Conservation (phyloP, 2,797 vertebrate genomes). For the Trematomus bernacchii region DNA sequence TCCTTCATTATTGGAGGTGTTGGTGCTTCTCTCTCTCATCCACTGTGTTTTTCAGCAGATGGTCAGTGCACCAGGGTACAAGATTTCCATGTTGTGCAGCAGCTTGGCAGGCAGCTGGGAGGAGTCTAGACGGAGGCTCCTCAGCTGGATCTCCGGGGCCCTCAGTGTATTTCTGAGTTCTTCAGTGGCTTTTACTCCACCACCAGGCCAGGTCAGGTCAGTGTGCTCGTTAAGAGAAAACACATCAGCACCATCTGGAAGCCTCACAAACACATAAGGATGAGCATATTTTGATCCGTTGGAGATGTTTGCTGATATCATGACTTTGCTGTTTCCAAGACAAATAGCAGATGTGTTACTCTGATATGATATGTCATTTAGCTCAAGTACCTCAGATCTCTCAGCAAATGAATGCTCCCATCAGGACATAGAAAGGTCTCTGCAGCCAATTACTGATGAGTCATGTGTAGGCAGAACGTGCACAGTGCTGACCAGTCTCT, state of each 20-base stretch:
- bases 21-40: slow-evolving; percentile 83
- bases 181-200: slow-evolving; percentile 86
- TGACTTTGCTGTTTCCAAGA: slow-evolving; percentile 1
- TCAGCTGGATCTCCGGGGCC: slow-evolving; percentile 89
- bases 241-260: slow-evolving; percentile 53
- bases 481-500: background rate
- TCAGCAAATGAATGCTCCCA: background rate
- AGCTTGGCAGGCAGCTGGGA: slow-evolving; percentile 91
- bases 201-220: slow-evolving; percentile 86
- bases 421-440: background rate
- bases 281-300: slow-evolving; percentile 41
- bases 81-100: slow-evolving; percentile 90
- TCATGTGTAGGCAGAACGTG: background rate
- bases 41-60: slow-evolving; percentile 88
- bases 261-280: slow-evolving; percentile 18
- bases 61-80: slow-evolving; percentile 86
- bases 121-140: slow-evolving; percentile 88
- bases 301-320: slow-evolving; percentile 74
- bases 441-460: slow-evolving; percentile 2
- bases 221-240: slow-evolving; percentile 65
- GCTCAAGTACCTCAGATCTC: background rate
- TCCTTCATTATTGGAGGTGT: slow-evolving; percentile 86
- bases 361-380: background rate
- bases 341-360: slow-evolving; percentile 29
- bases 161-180: slow-evolving; percentile 87